Base-by-base conservation (phyloP, 2,113 vertebrate genomes). In the Coreoperca whiteheadi region DNA sequence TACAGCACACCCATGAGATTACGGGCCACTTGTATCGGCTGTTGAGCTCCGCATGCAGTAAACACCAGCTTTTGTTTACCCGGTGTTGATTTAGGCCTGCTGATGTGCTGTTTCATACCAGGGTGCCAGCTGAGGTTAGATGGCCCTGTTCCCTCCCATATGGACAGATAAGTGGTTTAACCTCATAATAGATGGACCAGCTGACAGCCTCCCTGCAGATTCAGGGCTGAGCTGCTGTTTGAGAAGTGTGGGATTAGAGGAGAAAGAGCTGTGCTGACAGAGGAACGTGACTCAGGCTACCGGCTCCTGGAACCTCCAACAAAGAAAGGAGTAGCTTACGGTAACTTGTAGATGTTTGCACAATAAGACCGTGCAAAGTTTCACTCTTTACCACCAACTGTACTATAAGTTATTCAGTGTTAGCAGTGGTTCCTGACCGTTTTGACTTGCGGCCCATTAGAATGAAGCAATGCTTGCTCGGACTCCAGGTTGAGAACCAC, bases 131-230 rank as follows among this genome's bases (percentile, higher is more conserved):
- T 74, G 78, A 87, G 63, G 84, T 78, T 60, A 50, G n/a, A 53
- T n/a, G 48, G 10, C 39, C 56, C 34, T 18, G 21, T 50, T 63
- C 50, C 37, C 53, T 83, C 77, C 90, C 88, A 91, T 92, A 89
- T 93, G 92, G 88, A 80, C 70, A 46, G 88, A 87, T 94, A 93
- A 93, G 91, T 90, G 91, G 90, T 94, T 95, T 94, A 93, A 80
- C 78, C 85, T 83, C 46, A 18, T 78, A 61, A 74, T 80, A 78
- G 79, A 65, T 75, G 74, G 82, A 76, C 30, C 80, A 75, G 78
- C 83, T 88, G 82, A 75, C 74, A 0, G 67, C 74, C 39, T 56
- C 60, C 54, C 32, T 4, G 7, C 79, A 83, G 83, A 77, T 12
- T 48, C 66, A 25, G 70, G 67, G 37, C 60, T 87, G 81, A 88